Evolutionary conservation across 1,140 invertebrate species (phyloP), one percentile per base, ranked within the genome.

Genomic region (Drosophila guanche): DNA sequence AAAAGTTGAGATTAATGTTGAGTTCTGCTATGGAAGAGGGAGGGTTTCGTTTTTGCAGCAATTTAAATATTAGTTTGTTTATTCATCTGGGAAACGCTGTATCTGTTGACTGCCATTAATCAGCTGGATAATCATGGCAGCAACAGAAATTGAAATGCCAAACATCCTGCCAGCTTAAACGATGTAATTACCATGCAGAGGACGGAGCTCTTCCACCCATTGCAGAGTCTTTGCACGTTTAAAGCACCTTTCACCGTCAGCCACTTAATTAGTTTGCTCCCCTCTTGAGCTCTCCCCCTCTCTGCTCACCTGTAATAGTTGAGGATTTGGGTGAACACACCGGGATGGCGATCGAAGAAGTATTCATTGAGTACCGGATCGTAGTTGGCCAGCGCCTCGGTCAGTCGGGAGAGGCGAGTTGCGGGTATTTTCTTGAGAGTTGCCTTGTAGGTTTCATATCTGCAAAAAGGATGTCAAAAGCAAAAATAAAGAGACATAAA

Each of bases 341-440:
- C 98, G 0, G 98, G 98, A 93, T 99, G 98, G 66, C 98, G 93
- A 93, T 99, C 98, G 92, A 99, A 99, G 94, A 99, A 99, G 93
- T 99, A 99, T 92, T 99, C 98, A 92, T 99, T 99, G 70, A 99
- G 94, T 70, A 98, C 95, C 3, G 97, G 97, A 93, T 99, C 98
- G 92, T 99, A 99, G 92, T 98, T 99, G 76, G 96, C 97, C 68
- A 98, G 92, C 20, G 95, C 95, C 91, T 98, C 97, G 7, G 97
- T 98, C 56, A 98, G 93, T 57, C 97, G 92, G 37, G 97, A 98
- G 59, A 98, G 93, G 68, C 98, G 92, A 1, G 98, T 98, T 51
- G 97, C 97, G 42, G 97, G 97, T 88, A 99, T 98, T 93, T 99
- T 98, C 93, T 98, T 98, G 69, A 98, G 92, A 23, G 95, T 96